These are phyloP conservation scores for Apamea epomidion DNA, from an alignment of 2,888 invertebrate genomes.

Conservation along the genomic window DNA sequence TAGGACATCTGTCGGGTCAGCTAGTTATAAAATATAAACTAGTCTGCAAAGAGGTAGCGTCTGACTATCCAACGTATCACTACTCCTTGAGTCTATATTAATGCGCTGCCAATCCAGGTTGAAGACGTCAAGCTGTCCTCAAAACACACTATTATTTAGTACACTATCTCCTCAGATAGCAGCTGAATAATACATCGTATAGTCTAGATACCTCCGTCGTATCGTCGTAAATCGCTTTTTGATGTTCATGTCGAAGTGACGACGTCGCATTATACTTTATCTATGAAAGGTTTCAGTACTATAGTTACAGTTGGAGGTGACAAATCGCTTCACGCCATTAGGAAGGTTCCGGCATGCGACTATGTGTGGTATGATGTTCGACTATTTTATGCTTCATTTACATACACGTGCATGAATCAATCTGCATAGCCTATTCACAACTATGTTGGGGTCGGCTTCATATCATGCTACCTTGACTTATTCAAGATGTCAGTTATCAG, in stretches of 20 bases:
- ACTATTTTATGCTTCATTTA: constrained; percentile 3
- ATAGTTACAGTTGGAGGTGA: constrained; percentile 20
- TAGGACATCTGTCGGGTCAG: neutral
- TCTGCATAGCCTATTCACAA: neutral
- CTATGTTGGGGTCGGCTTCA: neutral
- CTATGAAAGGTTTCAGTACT: constrained; percentile 34
- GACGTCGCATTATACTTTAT: constrained; percentile 52
- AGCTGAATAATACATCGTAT: constrained; percentile 48
- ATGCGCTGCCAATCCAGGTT: neutral
- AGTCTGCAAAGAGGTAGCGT: neutral
- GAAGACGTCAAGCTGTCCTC: neutral
- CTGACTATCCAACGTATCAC: neutral
- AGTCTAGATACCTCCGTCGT: constrained; percentile 21
- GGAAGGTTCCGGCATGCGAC: neutral
- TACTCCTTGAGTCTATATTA: neutral
- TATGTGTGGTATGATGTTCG: neutral
- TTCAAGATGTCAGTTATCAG: neutral
- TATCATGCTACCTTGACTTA: neutral
- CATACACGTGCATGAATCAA: neutral
- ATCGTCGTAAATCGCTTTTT: constrained; percentile 64
- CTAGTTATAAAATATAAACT: neutral
- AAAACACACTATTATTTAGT: neutral
- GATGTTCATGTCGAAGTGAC: constrained; percentile 60
- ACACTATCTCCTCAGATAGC: constrained; percentile 4
- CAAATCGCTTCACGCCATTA: constrained; percentile 59